Base-by-base conservation (phyloP, 2,888 invertebrate species). In the Chrysolina oricalcia region DNA sequence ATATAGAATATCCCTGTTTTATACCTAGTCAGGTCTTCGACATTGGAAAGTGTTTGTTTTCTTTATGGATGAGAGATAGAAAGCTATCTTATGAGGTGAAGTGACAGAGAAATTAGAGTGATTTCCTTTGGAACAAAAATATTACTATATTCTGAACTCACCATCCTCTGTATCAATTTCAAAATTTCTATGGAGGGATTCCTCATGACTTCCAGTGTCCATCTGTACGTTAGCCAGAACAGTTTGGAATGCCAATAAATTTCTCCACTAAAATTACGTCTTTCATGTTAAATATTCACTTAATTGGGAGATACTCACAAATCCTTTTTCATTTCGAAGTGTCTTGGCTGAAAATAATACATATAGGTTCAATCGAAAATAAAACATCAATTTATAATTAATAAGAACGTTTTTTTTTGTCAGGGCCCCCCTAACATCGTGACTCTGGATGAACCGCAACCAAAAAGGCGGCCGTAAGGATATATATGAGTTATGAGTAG, bases 111-210 rank as follows among this genome's bases (percentile, higher is more conserved):
- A 3, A 5, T 27, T 3, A 5, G 27, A 27, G 27, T 27, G 2
- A 27, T 27, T 27, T 35, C 3, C 35, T 35, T 8, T 35, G 8
- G 35, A 35, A 8, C 8, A 35, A 8, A 35, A 35, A 8, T 35
- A 35, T 35, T 6, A 35, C 35, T 3, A 11, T 50, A 17, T 5
- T n/a, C 17, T 66, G 27, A 74, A 66, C 93, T 91, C 89, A 96
- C 96, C 87, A 96, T 89, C 90, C 97, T 96, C 87, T 98, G 97
- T 11, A 94, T 75, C 74, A 97, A 92, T 70, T 96, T 90, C 76
- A 96, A 87, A 46, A 92, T 89, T 85, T 97, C 95, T 0, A 97
- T 90, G 0, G 94, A 90, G 0, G 97, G 97, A 89, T 98, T 96
- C 75, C 98, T 90, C 43, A 95, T 82, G 27, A 95, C 91, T 81